Evolutionary conservation across 2,888 invertebrate species (phyloP).

Genomic region (Luperina nickerlii): DNA sequence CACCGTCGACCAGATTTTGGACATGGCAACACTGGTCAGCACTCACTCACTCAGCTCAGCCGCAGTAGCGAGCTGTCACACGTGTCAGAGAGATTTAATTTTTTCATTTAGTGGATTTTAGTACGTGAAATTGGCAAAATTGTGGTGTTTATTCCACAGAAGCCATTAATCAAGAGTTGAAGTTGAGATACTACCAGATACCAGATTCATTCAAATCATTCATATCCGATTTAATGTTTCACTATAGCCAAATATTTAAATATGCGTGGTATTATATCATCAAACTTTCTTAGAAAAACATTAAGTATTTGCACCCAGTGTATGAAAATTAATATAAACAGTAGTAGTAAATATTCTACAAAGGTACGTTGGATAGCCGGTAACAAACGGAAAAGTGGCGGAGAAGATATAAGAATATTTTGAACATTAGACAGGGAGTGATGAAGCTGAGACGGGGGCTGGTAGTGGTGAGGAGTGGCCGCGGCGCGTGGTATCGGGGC

Average conservation of each 20-base stretch:
- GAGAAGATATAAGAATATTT: slow-evolving; percentile 22
- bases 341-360: slow-evolving; percentile 36
- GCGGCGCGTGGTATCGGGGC: slow-evolving; percentile 95
- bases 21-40: too few relatives aligned
- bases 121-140: too few relatives aligned
- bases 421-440: slow-evolving; percentile 48
- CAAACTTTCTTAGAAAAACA: slow-evolving; percentile 26
- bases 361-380: slow-evolving; percentile 50
- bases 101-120: too few relatives aligned
- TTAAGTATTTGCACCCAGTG: slow-evolving; percentile 23
- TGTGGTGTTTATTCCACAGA: too few relatives aligned
- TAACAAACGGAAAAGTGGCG: not conserved
- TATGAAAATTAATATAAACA: slow-evolving; percentile 19
- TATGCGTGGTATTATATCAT: slow-evolving; percentile 30
- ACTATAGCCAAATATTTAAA: not conserved
- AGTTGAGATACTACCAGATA: too few relatives aligned
- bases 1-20: too few relatives aligned
- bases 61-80: too few relatives aligned
- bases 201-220: too few relatives aligned
- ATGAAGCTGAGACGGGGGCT: slow-evolving; percentile 25
- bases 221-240: not conserved
- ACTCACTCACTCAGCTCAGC: too few relatives aligned
- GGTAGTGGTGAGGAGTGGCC: slow-evolving; percentile 80
- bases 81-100: too few relatives aligned
- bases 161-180: too few relatives aligned